phyloP scores from a whole-genome alignment of 2,888 invertebrate genomes.

The Belgica antarctica region DNA sequence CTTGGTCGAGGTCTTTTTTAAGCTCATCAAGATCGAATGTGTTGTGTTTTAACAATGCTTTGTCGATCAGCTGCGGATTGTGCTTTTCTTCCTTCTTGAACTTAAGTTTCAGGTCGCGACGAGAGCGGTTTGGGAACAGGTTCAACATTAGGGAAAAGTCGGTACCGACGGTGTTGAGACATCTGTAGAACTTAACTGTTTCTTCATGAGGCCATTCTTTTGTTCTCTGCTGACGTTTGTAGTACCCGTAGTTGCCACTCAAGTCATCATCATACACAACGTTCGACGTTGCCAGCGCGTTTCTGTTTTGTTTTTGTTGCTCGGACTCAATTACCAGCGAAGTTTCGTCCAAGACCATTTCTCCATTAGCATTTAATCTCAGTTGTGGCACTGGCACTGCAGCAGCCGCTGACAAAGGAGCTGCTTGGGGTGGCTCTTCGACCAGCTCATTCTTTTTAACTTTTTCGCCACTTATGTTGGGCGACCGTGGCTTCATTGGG shows the following conservation, averaged over 20 bases:
- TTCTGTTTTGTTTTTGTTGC: slow-evolving; percentile 60
- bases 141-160: slow-evolving; percentile 88
- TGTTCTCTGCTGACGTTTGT: slow-evolving; percentile 65
- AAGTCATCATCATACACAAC: slow-evolving; percentile 66
- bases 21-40: slow-evolving; percentile 67
- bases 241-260: slow-evolving; percentile 59
- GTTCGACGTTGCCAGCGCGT: slow-evolving; percentile 64
- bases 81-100: slow-evolving; percentile 87
- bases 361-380: slow-evolving; percentile 80
- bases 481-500: slow-evolving; percentile 63
- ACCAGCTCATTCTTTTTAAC: slow-evolving; percentile 45
- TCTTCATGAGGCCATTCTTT: slow-evolving; percentile 75
- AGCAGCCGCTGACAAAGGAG: slow-evolving; percentile 40
- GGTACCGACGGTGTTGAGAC: slow-evolving; percentile 83
- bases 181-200: slow-evolving; percentile 87
- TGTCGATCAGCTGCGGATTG: slow-evolving; percentile 71
- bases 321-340: slow-evolving; percentile 79
- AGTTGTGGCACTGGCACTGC: slow-evolving; percentile 63
- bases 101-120: slow-evolving; percentile 84
- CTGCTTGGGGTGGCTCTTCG: slow-evolving; percentile 44
- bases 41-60: slow-evolving; percentile 68
- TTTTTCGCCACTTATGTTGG: slow-evolving; percentile 44
- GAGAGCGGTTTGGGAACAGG: slow-evolving; percentile 73
- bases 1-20: slow-evolving; percentile 59
- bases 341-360: slow-evolving; percentile 80